Evolutionary conservation across 2,797 vertebrate species (phyloP).

Genomic region (Enteromius argenteus): DNA sequence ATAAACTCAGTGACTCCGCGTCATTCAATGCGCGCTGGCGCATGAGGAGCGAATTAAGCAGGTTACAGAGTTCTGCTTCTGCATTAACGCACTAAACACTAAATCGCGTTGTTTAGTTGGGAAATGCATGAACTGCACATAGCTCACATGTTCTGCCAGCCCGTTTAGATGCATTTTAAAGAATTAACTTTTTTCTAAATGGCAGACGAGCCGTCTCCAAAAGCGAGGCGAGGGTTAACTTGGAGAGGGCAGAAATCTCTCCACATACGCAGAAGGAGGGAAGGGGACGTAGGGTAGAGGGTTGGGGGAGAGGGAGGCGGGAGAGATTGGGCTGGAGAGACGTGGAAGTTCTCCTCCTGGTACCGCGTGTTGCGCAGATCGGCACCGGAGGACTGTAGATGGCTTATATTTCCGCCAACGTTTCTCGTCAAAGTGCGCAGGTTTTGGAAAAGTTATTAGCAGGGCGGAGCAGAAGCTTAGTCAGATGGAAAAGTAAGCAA

Average conservation of each 20-base stretch:
- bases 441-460: constrained; percentile 61
- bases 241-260: constrained; percentile 57
- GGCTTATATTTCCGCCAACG: constrained; percentile 50
- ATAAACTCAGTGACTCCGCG: constrained; percentile 48
- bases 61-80: not conserved
- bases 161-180: too few relatives aligned
- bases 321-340: constrained; percentile 66
- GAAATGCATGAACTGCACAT: not conserved
- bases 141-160: not conserved
- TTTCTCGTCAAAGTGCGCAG: constrained; percentile 66
- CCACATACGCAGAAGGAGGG: constrained; percentile 44
- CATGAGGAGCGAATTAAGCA: constrained; percentile 37
- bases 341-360: constrained; percentile 74
- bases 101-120: not conserved
- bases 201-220: not conserved
- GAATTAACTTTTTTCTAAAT: not conserved
- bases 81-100: not conserved
- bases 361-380: constrained; percentile 65
- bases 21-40: constrained; percentile 15
- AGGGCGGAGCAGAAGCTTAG: constrained; percentile 67
- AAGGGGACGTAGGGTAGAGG: constrained; percentile 44
- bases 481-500: constrained; percentile 55
- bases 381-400: constrained; percentile 69
- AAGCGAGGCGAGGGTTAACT: constrained; percentile 64
- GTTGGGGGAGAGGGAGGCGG: constrained; percentile 54